Percentiles rank a stretch among this genome's conserved stretches.
Evolutionary conservation across 2,113 vertebrate species (phyloP).

Genomic region (Tyrannus savana): DNA sequence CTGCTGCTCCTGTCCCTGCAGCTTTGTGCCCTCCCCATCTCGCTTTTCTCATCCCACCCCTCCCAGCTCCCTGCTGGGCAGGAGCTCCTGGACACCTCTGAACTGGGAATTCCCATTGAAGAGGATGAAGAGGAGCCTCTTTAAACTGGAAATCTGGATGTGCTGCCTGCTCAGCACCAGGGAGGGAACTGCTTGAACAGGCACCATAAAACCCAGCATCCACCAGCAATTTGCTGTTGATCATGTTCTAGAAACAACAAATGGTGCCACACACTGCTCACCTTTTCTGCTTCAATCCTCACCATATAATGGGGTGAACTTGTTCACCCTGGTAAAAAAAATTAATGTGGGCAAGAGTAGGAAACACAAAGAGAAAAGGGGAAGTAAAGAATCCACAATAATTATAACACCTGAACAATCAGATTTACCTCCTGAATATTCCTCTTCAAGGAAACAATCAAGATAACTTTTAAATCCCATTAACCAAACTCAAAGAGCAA

Average conservation of each 20-base stretch:
- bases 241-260: not conserved
- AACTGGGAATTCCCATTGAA: not conserved
- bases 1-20: not conserved
- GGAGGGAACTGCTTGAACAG: not conserved
- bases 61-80: not conserved
- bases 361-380: not conserved
- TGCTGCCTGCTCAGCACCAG: not conserved
- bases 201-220: not conserved
- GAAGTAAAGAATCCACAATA: not conserved
- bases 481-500: not conserved
- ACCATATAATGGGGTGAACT: rapidly evolving
- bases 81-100: not conserved
- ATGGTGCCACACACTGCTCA: not conserved
- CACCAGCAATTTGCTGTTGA: not conserved
- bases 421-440: not conserved
- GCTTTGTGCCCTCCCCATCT: not conserved
- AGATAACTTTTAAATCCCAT: not conserved
- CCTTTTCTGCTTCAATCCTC: not conserved
- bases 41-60: not conserved
- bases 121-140: not conserved
- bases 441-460: not conserved
- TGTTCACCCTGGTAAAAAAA: not conserved
- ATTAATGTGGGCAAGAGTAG: not conserved
- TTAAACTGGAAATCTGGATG: not conserved
- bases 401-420: not conserved